These are phyloP conservation scores for Pachypsylla venusta DNA, from an alignment of 1,140 invertebrate species.

Conservation along the genomic window DNA sequence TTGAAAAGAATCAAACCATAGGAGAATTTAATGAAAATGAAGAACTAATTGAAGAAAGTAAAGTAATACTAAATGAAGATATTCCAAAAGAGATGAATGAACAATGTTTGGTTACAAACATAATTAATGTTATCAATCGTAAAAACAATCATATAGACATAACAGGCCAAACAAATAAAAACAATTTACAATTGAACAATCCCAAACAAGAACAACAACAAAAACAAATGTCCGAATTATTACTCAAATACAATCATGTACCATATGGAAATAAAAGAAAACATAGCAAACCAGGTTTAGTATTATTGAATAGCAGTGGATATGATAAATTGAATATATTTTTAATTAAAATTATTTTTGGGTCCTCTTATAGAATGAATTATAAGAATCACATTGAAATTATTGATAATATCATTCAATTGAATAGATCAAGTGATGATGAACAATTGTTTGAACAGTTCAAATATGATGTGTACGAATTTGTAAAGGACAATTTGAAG, in stretches of 20 bases:
- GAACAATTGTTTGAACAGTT: conserved; percentile 2
- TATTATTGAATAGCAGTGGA: neutral
- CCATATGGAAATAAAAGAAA: too few relatives aligned
- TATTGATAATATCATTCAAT: neutral
- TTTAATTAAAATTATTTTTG: neutral
- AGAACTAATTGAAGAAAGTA: neutral
- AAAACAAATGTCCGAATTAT: too few relatives aligned
- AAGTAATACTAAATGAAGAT: neutral
- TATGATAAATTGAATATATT: neutral
- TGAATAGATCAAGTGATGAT: neutral
- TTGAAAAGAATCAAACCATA: neutral
- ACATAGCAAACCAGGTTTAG: too few relatives aligned
- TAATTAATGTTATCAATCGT: neutral
- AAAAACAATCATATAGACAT: too few relatives aligned
- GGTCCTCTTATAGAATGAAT: neutral
- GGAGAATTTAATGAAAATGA: neutral
- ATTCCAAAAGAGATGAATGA: neutral
- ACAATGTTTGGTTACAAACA: neutral
- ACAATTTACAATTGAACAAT: too few relatives aligned
- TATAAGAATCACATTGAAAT: neutral
- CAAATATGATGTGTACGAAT: neutral
- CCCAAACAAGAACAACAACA: too few relatives aligned
- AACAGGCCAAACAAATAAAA: too few relatives aligned
- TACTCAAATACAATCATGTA: too few relatives aligned
- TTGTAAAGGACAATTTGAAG: neutral